These are phyloP conservation scores for Melanostoma mellinum DNA, from an alignment of 2,888 invertebrate genomes.

Conservation along the genomic window DNA sequence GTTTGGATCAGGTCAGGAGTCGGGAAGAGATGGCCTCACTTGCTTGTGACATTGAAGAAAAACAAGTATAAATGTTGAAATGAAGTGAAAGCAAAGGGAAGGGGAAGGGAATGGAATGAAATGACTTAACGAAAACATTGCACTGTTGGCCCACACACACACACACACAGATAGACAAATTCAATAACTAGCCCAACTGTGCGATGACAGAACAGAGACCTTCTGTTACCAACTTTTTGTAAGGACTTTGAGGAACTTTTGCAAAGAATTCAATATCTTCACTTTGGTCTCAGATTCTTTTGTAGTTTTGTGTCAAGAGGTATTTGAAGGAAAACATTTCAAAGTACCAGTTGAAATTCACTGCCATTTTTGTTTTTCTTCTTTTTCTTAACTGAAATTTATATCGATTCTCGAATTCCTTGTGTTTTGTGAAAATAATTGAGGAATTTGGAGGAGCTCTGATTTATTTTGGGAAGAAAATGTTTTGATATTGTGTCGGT, in stretches of 20 bases:
- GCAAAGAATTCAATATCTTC: constrained; percentile 68
- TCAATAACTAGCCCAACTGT: constrained; percentile 64
- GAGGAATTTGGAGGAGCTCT: no score
- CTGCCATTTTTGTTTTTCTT: constrained; percentile 9
- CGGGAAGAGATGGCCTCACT: constrained; percentile 3
- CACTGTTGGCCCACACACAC: constrained; percentile 12
- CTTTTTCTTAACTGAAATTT: no score
- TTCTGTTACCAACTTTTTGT: constrained; percentile 64
- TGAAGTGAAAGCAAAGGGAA: neutral
- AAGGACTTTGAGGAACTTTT: constrained; percentile 63
- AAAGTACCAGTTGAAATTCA: constrained; percentile 40
- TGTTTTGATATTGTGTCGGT: no score
- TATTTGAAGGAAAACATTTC: constrained; percentile 45
- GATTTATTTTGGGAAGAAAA: no score
- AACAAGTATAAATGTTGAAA: constrained; percentile 1
- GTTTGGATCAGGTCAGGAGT: neutral
- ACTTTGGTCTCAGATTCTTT: constrained; percentile 63
- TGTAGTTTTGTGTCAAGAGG: constrained; percentile 64
- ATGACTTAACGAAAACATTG: constrained; percentile 38
- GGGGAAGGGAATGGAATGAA: neutral
- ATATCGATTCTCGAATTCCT: no score
- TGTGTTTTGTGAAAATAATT: no score
- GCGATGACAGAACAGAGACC: constrained; percentile 65
- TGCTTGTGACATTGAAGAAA: constrained; percentile 28
- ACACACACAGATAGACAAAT: constrained; percentile 43